Percentiles rank a stretch among this genome's conserved stretches.
Conservation (phyloP, 2,888 invertebrate species). For the Eretmocerus hayati region DNA sequence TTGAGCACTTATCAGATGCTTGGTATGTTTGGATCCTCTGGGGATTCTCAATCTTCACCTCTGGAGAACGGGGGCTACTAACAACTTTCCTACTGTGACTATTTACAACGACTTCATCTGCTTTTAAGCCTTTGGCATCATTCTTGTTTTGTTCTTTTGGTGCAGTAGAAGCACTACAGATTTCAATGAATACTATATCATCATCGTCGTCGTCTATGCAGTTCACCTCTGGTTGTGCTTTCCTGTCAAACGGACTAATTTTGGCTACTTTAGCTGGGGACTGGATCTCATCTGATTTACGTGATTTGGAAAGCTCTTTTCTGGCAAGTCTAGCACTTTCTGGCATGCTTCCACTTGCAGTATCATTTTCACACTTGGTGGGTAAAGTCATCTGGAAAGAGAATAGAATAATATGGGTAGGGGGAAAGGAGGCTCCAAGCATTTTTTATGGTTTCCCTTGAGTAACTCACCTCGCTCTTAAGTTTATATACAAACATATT, state of each 20-base stretch:
- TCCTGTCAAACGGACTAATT: background rate
- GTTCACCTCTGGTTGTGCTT: no score
- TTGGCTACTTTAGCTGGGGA: background rate
- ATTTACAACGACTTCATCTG: slow-evolving; percentile 2
- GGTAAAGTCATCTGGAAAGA: background rate
- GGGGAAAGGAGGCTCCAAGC: no score
- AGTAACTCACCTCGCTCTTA: slow-evolving; percentile 16
- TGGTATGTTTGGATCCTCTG: no score
- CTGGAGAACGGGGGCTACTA: background rate
- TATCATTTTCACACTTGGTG: background rate
- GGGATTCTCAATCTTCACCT: background rate
- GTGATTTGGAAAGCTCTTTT: background rate
- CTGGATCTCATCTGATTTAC: no score
- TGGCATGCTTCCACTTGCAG: background rate
- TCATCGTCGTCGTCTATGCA: background rate
- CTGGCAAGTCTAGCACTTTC: background rate
- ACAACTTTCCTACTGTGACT: slow-evolving; percentile 2
- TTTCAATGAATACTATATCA: no score
- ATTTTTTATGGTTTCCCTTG: no score
- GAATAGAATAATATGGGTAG: background rate
- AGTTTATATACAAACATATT: slow-evolving; percentile 17
- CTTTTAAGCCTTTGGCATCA: background rate
- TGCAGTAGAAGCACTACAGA: background rate
- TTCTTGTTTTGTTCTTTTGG: background rate
- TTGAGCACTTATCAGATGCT: no score